Base-by-base conservation (phyloP, 2,113 vertebrate species). In the Pachycephala philippinensis region DNA sequence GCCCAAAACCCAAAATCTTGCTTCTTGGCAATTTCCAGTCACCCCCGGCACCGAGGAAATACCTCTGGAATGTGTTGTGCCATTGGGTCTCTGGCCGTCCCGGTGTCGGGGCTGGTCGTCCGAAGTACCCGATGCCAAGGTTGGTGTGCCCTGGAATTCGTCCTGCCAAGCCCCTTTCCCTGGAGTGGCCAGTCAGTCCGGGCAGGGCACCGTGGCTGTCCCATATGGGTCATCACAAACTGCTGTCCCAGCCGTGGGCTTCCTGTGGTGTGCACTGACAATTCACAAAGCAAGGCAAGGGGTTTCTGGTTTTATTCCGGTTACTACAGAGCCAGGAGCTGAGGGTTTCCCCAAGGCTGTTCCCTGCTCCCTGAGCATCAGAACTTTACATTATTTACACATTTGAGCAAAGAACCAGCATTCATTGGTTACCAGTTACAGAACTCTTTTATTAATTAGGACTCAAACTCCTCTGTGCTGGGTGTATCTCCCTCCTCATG, bases 41-140 rank as follows among this genome's bases (percentile, higher is more conserved):
- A 6, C 5, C 9, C 21, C 33, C 15, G 28, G 22, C 27, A 11
- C 3, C 0, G 0, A 37, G 19, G 37, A 39, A 66, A 59, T 7
- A 2, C 37, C 60, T 24, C 37, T 3, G 0, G 19, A 3, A 37
- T 2, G 13, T 33, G 35, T 5, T 56, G 57, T 72, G 68, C 50
- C 22, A 2, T 3, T 2, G 42, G 31, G 42, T 0, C 22, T 1
- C 26, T 12, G 56, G 8, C 2, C 21, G 76, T 37, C 11, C 57
- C 1, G 1, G 35, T 17, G 56, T 1, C 5, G 3, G 42, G 75
- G 40, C 56, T 79, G 72, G 4, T 6, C 12, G 12, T 3, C 28
- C 47, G 6, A 3, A 16, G 13, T 0, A 1, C 23, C 33, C 0
- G 1, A 7, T 3, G 28, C 3, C 4, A 6, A 13, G 66, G 31